Evolutionary conservation across 2,797 vertebrate species (phyloP).

Genomic region (Mus spretus): DNA sequence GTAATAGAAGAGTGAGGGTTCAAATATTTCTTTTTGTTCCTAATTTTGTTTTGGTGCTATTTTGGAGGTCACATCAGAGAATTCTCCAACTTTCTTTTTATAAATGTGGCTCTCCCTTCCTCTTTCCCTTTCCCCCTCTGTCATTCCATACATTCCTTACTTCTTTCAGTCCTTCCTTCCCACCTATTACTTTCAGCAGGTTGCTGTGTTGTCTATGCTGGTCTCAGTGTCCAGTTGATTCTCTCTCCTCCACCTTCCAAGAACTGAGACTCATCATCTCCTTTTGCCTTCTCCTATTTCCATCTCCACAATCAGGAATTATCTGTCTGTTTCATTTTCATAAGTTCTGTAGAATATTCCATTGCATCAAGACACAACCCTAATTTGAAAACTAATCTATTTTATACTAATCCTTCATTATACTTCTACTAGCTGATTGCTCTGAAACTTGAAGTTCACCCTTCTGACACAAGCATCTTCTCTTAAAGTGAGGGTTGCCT

Average conservation of each 20-base stretch:
- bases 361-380: not conserved
- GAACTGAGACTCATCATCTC: too few relatives aligned
- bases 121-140: not conserved
- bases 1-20: not conserved
- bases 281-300: not conserved
- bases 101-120: not conserved
- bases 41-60: not conserved
- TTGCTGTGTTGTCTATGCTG: not conserved
- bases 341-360: not conserved
- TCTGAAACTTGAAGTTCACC: not conserved
- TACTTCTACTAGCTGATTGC: not conserved
- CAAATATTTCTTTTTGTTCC: not conserved
- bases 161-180: not conserved
- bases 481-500: not conserved
- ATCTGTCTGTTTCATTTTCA: not conserved
- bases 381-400: not conserved
- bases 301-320: not conserved
- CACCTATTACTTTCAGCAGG: not conserved
- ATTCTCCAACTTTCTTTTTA: conserved; percentile 10
- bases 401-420: not conserved
- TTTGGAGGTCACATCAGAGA: not conserved
- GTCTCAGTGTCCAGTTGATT: not conserved
- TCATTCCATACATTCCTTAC: not conserved
- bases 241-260: not conserved
- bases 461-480: not conserved